phyloP scores from a whole-genome alignment of 23 tunicate species.

The Trididemnum nubilum region DNA sequence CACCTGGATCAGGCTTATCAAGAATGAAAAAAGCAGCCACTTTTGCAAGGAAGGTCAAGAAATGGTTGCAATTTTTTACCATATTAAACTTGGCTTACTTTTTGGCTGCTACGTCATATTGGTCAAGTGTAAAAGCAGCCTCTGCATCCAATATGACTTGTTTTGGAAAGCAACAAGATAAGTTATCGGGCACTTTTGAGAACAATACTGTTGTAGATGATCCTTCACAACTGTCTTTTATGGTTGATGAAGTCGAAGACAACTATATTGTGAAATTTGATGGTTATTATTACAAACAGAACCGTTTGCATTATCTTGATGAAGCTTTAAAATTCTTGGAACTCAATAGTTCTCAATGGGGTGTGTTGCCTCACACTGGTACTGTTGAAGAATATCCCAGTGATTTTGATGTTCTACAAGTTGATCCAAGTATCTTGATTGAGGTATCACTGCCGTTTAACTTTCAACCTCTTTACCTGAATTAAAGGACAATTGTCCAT shows the following conservation, averaged over 20 bases:
- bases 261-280: constrained; percentile 67
- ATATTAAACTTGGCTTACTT: too few relatives aligned
- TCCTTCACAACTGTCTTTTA: background rate
- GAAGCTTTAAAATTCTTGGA: constrained; percentile 13
- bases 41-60: too few relatives aligned
- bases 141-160: too few relatives aligned
- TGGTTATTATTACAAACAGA: constrained; percentile 58
- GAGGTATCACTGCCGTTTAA: constrained; percentile 43
- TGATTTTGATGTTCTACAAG: constrained; percentile 81
- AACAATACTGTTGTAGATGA: background rate
- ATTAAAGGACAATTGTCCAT: background rate
- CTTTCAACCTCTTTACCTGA: background rate
- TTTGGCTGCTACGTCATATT: too few relatives aligned
- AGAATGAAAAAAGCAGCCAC: too few relatives aligned
- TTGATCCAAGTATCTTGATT: constrained; percentile 13
- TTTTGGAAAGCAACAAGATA: background rate
- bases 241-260: constrained; percentile 27
- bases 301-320: constrained; percentile 22
- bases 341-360: constrained; percentile 31
- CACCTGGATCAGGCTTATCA: too few relatives aligned
- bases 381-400: constrained; percentile 72
- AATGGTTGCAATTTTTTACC: too few relatives aligned
- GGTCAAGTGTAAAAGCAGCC: too few relatives aligned
- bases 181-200: background rate
- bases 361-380: constrained; percentile 49